phyloP scores from a whole-genome alignment of 2,797 vertebrate genomes.

The Brotula barbata region DNA sequence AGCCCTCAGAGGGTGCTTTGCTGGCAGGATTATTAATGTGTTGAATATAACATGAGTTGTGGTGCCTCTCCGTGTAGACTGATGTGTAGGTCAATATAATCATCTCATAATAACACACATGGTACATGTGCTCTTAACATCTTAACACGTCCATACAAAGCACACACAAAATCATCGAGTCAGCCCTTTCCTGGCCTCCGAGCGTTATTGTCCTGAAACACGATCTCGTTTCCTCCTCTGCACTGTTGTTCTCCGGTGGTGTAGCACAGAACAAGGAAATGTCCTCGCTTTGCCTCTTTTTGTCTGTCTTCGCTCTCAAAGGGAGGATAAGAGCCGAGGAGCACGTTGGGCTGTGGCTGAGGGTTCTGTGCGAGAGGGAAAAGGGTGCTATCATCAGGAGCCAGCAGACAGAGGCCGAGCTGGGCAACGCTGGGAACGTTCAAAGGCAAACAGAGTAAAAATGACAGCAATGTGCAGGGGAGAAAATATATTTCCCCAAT shows the following conservation, averaged over 20 bases:
- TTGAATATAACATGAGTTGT: conserved; percentile 29
- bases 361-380: conserved; percentile 17
- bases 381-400: conserved; percentile 18
- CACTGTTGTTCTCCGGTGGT: conserved; percentile 33
- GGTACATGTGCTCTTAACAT: conserved; percentile 20
- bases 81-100: conserved; percentile 44
- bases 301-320: conserved; percentile 28
- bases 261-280: conserved; percentile 48
- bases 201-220: conserved; percentile 59
- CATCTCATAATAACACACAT: conserved; percentile 15
- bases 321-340: conserved; percentile 27
- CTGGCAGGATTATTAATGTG: conserved; percentile 32
- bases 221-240: conserved; percentile 53
- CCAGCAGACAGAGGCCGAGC: not conserved
- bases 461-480: no score
- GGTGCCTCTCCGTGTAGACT: conserved; percentile 4
- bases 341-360: conserved; percentile 47
- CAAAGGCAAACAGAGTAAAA: not conserved
- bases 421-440: conserved; percentile 17
- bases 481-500: no score
- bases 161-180: conserved; percentile 32
- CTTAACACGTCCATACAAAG: conserved; percentile 18
- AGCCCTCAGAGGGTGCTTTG: conserved; percentile 23
- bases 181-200: conserved; percentile 50
- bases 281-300: conserved; percentile 17